Evolutionary conservation across 2,888 invertebrate species (phyloP), one percentile per base, ranked within the genome.

Genomic region (Cybosia mesomella): DNA sequence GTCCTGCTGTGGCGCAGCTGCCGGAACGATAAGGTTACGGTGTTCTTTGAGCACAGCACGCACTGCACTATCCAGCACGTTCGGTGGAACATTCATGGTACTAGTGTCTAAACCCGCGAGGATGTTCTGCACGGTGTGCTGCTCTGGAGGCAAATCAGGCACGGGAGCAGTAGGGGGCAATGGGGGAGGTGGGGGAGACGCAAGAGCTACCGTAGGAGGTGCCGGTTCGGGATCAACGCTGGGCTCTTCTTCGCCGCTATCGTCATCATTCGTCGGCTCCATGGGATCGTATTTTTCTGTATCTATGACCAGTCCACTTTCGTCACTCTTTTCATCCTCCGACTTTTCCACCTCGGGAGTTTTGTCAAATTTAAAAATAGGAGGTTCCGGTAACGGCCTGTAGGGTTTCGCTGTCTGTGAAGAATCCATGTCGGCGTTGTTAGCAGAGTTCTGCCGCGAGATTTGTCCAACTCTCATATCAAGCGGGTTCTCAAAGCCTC

Each of bases 281-380:
- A 94, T 95, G 13, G 96, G 96, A 76, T 96, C 96, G 81, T 96
- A 96, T 76, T 95, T 95, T 58, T 95, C 95, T 0, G 94, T 92
- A 81, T 95, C 96, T 58, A 96, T 96, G 43, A 96, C 95, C 80
- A 96, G 92, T 60, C 95, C 96, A 0, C 94, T 43, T 5, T 43
- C 87, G 78, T 96, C 96, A 80, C 95, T 96, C 63, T 90, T 91
- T 68, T 96, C 96, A 68, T 95, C 95, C 74, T 95, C 95, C 0
- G 93, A 92, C 59, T 86, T 87, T 10, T 91, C 90, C 0, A 84
- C 68, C 49, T 95, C 95, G 1, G 83, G 77, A 1, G 83, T 71
- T 81, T 90, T 84, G 74, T 91, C 82, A 79, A 92, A 89, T 71
- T 88, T 80, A 81, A 92, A 93, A 3, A 87, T 77, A 0, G 93